Percentiles rank a stretch among this genome's conserved stretches.
These are phyloP conservation scores for Lepidocyrtoides sp. DNA, from an alignment of 2,888 invertebrate genomes.

Conservation along the genomic window DNA sequence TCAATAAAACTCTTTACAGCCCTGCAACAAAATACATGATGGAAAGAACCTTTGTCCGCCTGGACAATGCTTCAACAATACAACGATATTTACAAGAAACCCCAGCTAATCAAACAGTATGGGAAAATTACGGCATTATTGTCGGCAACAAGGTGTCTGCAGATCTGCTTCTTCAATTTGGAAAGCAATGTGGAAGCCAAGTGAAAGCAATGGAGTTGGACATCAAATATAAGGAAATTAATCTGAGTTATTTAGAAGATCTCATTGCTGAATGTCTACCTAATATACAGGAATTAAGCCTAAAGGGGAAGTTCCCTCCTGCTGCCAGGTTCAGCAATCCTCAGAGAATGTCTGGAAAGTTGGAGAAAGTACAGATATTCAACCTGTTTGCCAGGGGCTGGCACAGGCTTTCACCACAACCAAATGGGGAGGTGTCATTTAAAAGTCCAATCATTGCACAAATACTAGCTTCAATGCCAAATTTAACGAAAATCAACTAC, in stretches of 20 bases:
- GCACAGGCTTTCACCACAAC: constrained; percentile 63
- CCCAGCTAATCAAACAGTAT: constrained; percentile 37
- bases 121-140: constrained; percentile 62
- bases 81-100: constrained; percentile 46
- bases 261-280: constrained; percentile 56
- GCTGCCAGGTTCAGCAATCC: constrained; percentile 57
- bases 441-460: constrained; percentile 67
- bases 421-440: constrained; percentile 65
- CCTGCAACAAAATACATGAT: constrained; percentile 45
- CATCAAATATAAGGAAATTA: constrained; percentile 44
- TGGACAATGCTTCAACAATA: constrained; percentile 51
- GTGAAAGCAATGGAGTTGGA: constrained; percentile 61
- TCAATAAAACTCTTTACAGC: constrained; percentile 54
- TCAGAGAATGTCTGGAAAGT: constrained; percentile 49
- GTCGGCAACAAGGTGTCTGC: constrained; percentile 47
- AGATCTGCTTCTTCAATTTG: constrained; percentile 60
- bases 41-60: constrained; percentile 33
- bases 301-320: constrained; percentile 67
- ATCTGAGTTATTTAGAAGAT: constrained; percentile 60
- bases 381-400: constrained; percentile 65
- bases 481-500: constrained; percentile 62
- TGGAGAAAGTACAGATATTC: constrained; percentile 59
- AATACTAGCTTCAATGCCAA: constrained; percentile 70
- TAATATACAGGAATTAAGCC: constrained; percentile 61
- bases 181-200: constrained; percentile 24